Conservation (phyloP, 64 coral and sea anemone species). For the Montipora foliosa region DNA sequence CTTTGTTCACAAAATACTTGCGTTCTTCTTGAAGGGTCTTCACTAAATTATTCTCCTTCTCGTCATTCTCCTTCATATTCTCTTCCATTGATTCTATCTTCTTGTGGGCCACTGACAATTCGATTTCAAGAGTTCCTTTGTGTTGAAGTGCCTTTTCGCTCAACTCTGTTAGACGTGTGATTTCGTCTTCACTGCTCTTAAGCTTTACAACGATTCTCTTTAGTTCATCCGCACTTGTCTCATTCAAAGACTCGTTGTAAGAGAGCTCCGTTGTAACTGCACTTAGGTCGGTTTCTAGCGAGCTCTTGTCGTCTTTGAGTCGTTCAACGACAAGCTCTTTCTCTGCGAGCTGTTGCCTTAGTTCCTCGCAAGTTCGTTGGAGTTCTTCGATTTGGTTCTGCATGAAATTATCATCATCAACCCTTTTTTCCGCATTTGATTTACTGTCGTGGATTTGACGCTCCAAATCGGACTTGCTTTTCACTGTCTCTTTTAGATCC, state of each 20-base stretch:
- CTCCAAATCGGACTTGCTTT: background rate
- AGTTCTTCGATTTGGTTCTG: slow-evolving; percentile 6
- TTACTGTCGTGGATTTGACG: slow-evolving; percentile 11
- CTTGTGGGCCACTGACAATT: slow-evolving; percentile 28
- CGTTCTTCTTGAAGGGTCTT: slow-evolving; percentile 41
- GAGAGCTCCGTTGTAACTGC: background rate
- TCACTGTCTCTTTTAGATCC: slow-evolving; percentile 1
- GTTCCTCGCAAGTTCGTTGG: background rate
- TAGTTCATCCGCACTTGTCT: slow-evolving; percentile 16
- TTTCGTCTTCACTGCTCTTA: slow-evolving; percentile 23
- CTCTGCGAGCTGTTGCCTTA: background rate
- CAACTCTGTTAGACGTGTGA: slow-evolving; percentile 1
- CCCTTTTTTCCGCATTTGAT: background rate
- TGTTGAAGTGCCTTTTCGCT: slow-evolving; percentile 16
- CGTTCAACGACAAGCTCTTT: background rate
- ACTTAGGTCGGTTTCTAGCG: slow-evolving; percentile 18
- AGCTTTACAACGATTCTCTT: slow-evolving; percentile 17
- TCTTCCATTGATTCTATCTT: slow-evolving; percentile 45
- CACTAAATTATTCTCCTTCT: slow-evolving; percentile 28
- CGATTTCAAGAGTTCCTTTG: slow-evolving; percentile 34
- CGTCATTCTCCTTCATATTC: background rate
- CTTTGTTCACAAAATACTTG: slow-evolving; percentile 17
- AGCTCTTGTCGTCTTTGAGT: slow-evolving; percentile 30
- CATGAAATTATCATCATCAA: background rate
- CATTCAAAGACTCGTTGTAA: slow-evolving; percentile 14